Evolutionary conservation across 2,888 invertebrate species (phyloP).

Genomic region (Leptopterna dolabrata): DNA sequence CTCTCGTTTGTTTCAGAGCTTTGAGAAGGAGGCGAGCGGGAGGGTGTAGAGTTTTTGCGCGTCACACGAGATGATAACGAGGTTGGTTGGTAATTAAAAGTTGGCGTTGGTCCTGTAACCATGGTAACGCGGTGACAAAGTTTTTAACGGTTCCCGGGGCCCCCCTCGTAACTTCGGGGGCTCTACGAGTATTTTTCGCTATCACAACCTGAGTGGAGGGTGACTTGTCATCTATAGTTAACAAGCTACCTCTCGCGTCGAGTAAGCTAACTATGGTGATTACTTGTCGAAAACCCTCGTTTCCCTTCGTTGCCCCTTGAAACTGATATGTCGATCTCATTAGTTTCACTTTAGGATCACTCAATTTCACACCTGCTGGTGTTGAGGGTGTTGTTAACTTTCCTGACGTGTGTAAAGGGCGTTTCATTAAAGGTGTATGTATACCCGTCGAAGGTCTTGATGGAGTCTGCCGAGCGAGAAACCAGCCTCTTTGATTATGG

Average conservation of each 20-base stretch:
- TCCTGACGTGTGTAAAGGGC: conserved; percentile 7
- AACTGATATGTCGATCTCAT: conserved; percentile 41
- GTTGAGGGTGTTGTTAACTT: conserved; percentile 10
- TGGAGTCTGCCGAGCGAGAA: not conserved
- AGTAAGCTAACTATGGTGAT: conserved; percentile 13
- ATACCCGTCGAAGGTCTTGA: not conserved
- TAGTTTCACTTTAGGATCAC: conserved; percentile 20
- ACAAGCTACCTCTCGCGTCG: conserved; percentile 13
- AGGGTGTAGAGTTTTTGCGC: not conserved
- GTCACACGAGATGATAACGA: conserved; percentile 45
- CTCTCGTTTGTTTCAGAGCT: not conserved
- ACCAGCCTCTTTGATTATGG: not conserved
- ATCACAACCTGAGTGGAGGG: not conserved
- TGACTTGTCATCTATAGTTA: conserved; percentile 33
- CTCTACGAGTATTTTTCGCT: conserved; percentile 13
- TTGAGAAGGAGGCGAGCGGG: not conserved
- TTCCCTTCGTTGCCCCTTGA: not conserved
- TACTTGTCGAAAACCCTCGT: not conserved
- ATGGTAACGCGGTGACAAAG: conserved; percentile 15
- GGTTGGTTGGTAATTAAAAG: conserved; percentile 33
- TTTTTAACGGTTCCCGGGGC: conserved; percentile 25
- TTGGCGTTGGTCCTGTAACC: conserved; percentile 22
- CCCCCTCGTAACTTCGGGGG: not conserved
- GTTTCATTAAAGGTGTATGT: conserved; percentile 15
- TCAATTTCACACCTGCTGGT: conserved; percentile 39